Conservation (phyloP, 1,140 invertebrate genomes). For the Aphis gossypii region DNA sequence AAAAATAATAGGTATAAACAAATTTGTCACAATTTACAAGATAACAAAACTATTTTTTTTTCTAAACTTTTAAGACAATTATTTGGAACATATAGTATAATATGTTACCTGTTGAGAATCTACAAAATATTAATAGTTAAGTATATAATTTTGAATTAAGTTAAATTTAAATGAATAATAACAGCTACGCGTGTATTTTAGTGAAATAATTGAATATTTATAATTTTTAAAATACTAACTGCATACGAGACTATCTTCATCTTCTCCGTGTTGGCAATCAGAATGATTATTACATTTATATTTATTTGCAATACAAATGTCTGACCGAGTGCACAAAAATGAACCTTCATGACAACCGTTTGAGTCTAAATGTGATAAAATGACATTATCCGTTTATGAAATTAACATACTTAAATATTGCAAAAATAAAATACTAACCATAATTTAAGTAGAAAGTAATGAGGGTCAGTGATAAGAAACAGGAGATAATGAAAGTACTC, state of each 20-base stretch:
- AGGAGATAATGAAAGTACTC: slow-evolving; percentile 16
- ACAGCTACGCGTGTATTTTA: background rate
- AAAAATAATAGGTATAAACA: background rate
- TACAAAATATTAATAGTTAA: background rate
- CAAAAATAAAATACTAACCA: background rate
- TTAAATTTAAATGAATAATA: background rate
- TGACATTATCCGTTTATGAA: background rate
- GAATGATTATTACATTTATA: slow-evolving; percentile 71
- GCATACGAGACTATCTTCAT: slow-evolving; percentile 67
- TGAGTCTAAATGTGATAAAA: slow-evolving; percentile 44
- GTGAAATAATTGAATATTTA: background rate
- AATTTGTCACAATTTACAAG: background rate
- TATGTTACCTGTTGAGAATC: background rate
- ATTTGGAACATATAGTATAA: background rate
- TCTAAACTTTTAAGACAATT: background rate
- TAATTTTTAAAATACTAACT: slow-evolving; percentile 40
- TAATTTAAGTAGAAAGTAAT: slow-evolving; percentile 32
- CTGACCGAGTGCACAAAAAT: slow-evolving; percentile 74
- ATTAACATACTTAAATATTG: background rate
- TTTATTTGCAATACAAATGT: slow-evolving; percentile 73
- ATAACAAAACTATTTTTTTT: background rate
- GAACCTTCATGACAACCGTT: slow-evolving; percentile 70
- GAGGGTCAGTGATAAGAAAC: background rate
- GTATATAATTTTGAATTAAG: background rate
- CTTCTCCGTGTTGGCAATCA: slow-evolving; percentile 76